phyloP scores from a whole-genome alignment of 2,888 invertebrate species.

The Cinara cedri region DNA sequence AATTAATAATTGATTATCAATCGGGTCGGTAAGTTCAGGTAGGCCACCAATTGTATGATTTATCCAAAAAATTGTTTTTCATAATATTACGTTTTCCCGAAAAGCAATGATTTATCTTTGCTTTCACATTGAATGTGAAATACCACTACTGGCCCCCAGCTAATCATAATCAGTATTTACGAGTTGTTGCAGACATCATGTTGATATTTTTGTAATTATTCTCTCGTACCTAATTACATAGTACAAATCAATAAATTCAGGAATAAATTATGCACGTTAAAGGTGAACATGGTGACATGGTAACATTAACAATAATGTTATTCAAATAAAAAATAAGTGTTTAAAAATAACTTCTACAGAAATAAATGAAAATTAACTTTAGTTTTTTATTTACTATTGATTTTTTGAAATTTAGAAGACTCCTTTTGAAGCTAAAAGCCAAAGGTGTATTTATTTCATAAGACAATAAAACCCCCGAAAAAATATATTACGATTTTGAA shows the following conservation, averaged over 20 bases:
- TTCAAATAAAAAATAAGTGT: too few relatives aligned
- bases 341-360: too few relatives aligned
- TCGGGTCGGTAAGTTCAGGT: not conserved
- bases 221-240: not conserved
- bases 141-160: not conserved
- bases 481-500: too few relatives aligned
- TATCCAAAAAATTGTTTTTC: not conserved
- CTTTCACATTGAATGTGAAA: not conserved
- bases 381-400: too few relatives aligned
- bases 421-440: too few relatives aligned
- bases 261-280: not conserved
- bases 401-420: too few relatives aligned
- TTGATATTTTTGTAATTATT: not conserved
- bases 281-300: too few relatives aligned
- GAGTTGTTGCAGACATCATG: not conserved
- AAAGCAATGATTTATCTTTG: too few relatives aligned
- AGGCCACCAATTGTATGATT: not conserved
- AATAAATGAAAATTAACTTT: too few relatives aligned
- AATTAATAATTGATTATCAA: not conserved
- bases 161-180: not conserved
- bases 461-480: too few relatives aligned
- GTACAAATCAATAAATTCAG: not conserved
- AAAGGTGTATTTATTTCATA: too few relatives aligned
- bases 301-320: too few relatives aligned
- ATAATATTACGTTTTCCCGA: not conserved